Base-by-base conservation (phyloP, 1,140 invertebrate species). In the Drosophila varians region DNA sequence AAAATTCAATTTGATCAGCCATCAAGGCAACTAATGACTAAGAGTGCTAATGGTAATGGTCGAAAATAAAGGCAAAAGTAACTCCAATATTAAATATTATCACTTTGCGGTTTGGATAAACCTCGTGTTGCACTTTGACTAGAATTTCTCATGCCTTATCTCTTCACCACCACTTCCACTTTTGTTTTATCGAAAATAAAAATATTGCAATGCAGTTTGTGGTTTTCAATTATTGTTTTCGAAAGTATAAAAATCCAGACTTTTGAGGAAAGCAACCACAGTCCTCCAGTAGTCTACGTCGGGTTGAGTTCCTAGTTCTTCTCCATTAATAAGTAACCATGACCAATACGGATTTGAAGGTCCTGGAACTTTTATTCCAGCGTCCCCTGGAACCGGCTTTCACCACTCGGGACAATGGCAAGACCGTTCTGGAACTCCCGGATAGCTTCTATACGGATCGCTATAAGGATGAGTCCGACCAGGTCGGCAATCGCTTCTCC, bases 341-440 rank as follows among this genome's bases (percentile, higher is more conserved):
- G 36, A 83, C 84, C 19, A 88, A 82, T 12, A 69, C 77, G 47
- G 82, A 87, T 19, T 36, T 82, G 23, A 91, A 90, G 45, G 90
- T 88, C 12, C 55, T 94, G 42, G 89, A 93, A 12, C 90, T 93
- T 42, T 90, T 95, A 3, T 94, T 94, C 69, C 94, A 94, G 73
- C 92, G 94, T 23, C 94, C 94, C 0, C 72, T 92, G 25, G 94
- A 95, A 78, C 94, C 94, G 1, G 91, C 94, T 4, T 95, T 95
- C 75, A 93, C 94, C 12, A 92, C 93, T 0, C 94, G 94, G 56
- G 94, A 94, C 34, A 86, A 93, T 11, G 90, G 93, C 25, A 93
- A 92, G 46, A 90, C 92, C 1, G 92, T 92, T 0, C 94, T 95
- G 71, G 92, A 94, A 54, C 90, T 95, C 16, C 94, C 94, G 1